These are phyloP conservation scores for Pomatostomus ruficeps DNA, from an alignment of 2,113 vertebrate genomes.

Conservation along the genomic window DNA sequence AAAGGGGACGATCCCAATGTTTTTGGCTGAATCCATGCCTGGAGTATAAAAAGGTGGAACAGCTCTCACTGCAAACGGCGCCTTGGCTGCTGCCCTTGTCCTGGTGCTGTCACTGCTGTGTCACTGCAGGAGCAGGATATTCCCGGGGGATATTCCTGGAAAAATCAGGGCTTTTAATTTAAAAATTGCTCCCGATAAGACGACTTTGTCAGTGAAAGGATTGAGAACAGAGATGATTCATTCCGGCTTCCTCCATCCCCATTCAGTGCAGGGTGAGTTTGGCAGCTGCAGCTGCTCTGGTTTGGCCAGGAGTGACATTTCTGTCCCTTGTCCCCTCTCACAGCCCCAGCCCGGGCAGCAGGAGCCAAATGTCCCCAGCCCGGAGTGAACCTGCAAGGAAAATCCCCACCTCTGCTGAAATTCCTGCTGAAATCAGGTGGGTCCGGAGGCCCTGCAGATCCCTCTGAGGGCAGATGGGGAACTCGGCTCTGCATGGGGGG, in stretches of 20 bases:
- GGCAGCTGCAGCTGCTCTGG: background rate
- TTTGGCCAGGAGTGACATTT: background rate
- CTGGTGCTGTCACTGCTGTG: background rate
- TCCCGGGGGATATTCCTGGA: background rate
- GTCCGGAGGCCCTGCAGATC: background rate
- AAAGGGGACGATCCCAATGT: no score
- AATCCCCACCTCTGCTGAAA: background rate
- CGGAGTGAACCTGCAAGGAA: background rate
- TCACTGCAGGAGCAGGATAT: background rate
- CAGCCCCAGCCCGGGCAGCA: background rate
- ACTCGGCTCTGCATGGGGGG: rapidly evolving
- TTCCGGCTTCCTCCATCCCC: background rate
- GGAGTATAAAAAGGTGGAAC: background rate
- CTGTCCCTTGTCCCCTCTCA: background rate
- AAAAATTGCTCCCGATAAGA: background rate
- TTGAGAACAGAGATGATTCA: background rate
- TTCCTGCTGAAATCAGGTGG: background rate
- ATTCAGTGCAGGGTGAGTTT: background rate
- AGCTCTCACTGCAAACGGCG: background rate
- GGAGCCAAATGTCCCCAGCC: background rate
- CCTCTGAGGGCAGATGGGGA: background rate
- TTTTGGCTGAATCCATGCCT: background rate
- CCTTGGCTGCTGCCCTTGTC: background rate
- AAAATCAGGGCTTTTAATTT: background rate
- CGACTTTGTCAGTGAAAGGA: background rate